These are phyloP conservation scores for Drosophila silvestris DNA, from an alignment of 2,888 invertebrate genomes.

Conservation along the genomic window DNA sequence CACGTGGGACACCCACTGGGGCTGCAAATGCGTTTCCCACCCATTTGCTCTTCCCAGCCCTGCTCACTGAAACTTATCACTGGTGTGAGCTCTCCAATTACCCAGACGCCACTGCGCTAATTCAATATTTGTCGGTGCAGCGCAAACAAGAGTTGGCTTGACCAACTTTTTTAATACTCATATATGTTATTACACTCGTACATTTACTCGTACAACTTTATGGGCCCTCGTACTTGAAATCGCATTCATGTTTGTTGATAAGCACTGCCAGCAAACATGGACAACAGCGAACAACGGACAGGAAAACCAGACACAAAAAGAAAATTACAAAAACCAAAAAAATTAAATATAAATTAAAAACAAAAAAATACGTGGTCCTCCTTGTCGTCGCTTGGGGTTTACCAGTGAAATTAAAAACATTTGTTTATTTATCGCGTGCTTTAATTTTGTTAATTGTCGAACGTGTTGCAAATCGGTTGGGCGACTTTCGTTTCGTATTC, in stretches of 20 bases:
- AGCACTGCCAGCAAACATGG: slow-evolving; percentile 45
- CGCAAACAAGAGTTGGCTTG: slow-evolving; percentile 55
- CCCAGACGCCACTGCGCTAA: slow-evolving; percentile 41
- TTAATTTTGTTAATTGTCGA: slow-evolving; percentile 52
- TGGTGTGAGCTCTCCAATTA: slow-evolving; percentile 43
- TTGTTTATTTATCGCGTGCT: slow-evolving; percentile 53
- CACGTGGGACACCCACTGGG: slow-evolving; percentile 35
- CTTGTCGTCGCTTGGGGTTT: background rate
- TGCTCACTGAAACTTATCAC: slow-evolving; percentile 27
- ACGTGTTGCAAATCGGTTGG: slow-evolving; percentile 49
- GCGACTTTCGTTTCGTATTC: slow-evolving; percentile 49
- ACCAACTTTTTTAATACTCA: slow-evolving; percentile 55
- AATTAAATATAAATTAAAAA: slow-evolving; percentile 5
- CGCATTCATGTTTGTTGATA: slow-evolving; percentile 37
- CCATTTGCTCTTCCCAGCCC: background rate
- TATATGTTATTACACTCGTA: slow-evolving; percentile 4
- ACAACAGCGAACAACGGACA: background rate
- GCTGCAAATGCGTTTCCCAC: background rate
- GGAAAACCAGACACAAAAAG: slow-evolving; percentile 31
- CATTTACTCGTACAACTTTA: background rate
- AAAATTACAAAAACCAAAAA: slow-evolving; percentile 6
- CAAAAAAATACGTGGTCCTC: slow-evolving; percentile 4
- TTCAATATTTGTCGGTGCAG: slow-evolving; percentile 57
- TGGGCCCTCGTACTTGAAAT: slow-evolving; percentile 42
- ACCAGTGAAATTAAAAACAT: slow-evolving; percentile 46